Base-by-base conservation (phyloP, 1,140 invertebrate species). In the Zaprionus taronus region DNA sequence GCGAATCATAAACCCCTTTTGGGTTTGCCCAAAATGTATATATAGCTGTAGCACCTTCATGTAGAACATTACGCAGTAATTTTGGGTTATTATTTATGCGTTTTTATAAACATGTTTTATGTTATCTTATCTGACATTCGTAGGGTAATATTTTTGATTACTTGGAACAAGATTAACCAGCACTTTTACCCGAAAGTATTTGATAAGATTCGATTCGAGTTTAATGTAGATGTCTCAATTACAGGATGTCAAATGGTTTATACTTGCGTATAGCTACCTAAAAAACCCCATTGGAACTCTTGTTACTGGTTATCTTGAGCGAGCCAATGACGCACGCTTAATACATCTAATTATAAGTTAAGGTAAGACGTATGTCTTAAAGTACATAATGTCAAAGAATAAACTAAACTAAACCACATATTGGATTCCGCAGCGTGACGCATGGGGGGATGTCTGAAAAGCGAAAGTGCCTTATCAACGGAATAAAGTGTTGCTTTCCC, bases 341-440 rank as follows among this genome's bases (percentile, higher is more conserved):
- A 44, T 17, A n/a, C 41, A n/a, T 44, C 7, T 44, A 44, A 44
- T 47, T 11, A 17, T 26, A 44, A 47, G 17, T 31, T 14, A 26
- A n/a, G n/a, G 14, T 20, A 14, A 67, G 49, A 58, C 63, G 71
- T 55, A 73, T 61, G 6, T 67, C 55, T 36, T 22, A 41, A 38
- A 26, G 56, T 20, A 73, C n/a, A 70, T 47, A 70, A 5, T 20
- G 34, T 36, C 41, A 53, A 24, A 22, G 47, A 14, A 51, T 20
- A 51, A 51, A 51, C 17, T 24, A 51, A 51, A 51, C 20, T 24
- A 51, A 51, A 22, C 20, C 47, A 20, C 47, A 11, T 51, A 51
- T 51, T 51, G 47, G 12, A 51, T 51, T 51, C 72, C 80, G 83
- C 83, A 87, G 83, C 77, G 72, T 85, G 83, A 83, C 81, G 84